These are phyloP conservation scores for Labeo calbasu DNA, from an alignment of 2,797 vertebrate genomes.

Conservation along the genomic window DNA sequence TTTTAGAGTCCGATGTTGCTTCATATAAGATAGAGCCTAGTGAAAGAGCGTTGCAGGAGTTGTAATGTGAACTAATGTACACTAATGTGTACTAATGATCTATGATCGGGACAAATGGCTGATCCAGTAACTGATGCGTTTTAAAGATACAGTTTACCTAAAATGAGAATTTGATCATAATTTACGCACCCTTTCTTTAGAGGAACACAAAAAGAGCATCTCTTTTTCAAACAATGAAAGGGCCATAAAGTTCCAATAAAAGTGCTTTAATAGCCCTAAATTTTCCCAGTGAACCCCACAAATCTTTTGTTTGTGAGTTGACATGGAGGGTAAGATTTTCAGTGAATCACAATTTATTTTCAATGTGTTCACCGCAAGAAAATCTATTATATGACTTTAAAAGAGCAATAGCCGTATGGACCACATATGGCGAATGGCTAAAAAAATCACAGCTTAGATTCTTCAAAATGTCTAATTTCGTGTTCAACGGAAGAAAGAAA, in stretches of 20 bases:
- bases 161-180: neutral
- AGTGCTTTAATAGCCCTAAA: neutral
- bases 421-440: neutral
- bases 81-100: neutral
- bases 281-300: neutral
- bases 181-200: neutral
- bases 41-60: neutral
- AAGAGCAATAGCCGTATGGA: neutral
- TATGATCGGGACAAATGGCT: neutral
- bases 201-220: neutral
- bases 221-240: neutral
- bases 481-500: neutral
- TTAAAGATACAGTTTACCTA: neutral
- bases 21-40: neutral
- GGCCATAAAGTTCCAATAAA: neutral
- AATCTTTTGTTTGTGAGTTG: neutral
- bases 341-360: neutral
- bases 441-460: neutral
- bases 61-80: neutral
- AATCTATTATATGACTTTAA: neutral
- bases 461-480: neutral
- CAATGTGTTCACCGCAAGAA: neutral
- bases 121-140: neutral
- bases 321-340: neutral
- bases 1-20: conserved; percentile 29